Evolutionary conservation across 1,140 invertebrate species (phyloP).

Genomic region (Psix sp.): DNA sequence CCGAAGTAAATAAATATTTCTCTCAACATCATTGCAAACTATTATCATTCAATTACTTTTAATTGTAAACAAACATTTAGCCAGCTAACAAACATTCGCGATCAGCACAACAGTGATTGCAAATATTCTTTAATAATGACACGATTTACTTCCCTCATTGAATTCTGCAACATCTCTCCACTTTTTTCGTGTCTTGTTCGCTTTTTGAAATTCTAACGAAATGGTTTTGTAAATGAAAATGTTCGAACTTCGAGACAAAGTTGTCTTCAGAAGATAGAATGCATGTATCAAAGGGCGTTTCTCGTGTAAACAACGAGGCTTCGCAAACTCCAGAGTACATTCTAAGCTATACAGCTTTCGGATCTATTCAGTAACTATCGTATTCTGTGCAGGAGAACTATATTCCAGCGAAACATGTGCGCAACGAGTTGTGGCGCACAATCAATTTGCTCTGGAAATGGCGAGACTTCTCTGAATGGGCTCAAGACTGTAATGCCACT

Average conservation of each 20-base stretch:
- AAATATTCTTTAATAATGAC: too few species aligned
- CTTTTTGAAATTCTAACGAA: conserved; percentile 3
- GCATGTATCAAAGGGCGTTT: conserved; percentile 44
- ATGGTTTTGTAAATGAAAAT: conserved; percentile 23
- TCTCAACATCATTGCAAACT: too few species aligned
- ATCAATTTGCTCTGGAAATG: conserved; percentile 52
- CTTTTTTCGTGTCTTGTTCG: not conserved
- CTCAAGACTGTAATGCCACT: conserved; percentile 28
- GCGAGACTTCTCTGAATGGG: conserved; percentile 36
- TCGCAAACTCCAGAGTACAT: conserved; percentile 33
- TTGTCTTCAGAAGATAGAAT: conserved; percentile 40
- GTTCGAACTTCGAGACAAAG: conserved; percentile 25
- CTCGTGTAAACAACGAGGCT: conserved; percentile 36
- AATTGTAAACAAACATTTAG: too few species aligned
- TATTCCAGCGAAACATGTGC: conserved; percentile 38
- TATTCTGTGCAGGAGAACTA: conserved; percentile 35
- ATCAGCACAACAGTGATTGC: too few species aligned
- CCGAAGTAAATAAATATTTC: too few species aligned
- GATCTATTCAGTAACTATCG: conserved; percentile 49
- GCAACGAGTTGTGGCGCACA: conserved; percentile 41
- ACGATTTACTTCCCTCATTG: too few species aligned
- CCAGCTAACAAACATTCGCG: too few species aligned
- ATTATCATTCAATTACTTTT: too few species aligned
- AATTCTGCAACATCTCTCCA: too few species aligned
- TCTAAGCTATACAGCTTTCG: conserved; percentile 52